Percentiles rank a stretch among this genome's conserved stretches.
These are phyloP conservation scores for Subacronicta megacephala DNA, from an alignment of 2,888 invertebrate species.

Conservation along the genomic window DNA sequence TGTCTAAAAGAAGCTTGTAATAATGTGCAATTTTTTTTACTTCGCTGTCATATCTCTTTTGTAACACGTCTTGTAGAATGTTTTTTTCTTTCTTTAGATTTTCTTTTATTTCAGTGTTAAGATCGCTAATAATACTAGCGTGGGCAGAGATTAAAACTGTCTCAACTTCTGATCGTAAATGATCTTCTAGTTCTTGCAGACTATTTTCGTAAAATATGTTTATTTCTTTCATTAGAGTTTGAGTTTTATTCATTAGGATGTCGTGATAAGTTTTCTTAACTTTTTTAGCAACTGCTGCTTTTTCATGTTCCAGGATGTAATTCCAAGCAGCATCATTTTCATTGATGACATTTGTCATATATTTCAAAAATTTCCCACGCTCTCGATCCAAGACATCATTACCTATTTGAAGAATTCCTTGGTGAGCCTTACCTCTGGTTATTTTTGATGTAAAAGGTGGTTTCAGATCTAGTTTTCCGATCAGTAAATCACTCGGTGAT, in stretches of 20 bases:
- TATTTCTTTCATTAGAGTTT: conserved; percentile 74
- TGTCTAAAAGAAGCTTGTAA: conserved; percentile 75
- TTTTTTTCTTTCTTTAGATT: conserved; percentile 72
- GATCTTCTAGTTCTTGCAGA: conserved; percentile 76
- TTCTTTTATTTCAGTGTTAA: conserved; percentile 73
- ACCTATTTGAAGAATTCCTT: conserved; percentile 81
- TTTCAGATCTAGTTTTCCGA: conserved; percentile 74
- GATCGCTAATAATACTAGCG: conserved; percentile 70
- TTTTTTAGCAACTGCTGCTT: conserved; percentile 64
- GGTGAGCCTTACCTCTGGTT: conserved; percentile 78
- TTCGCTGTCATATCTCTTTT: conserved; percentile 69
- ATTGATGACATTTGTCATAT: conserved; percentile 62
- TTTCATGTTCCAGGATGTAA: conserved; percentile 73
- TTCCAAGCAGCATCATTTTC: conserved; percentile 80
- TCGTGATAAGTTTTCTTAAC: conserved; percentile 69
- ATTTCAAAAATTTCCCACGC: conserved; percentile 63
- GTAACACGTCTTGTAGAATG: conserved; percentile 65
- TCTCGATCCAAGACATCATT: conserved; percentile 71
- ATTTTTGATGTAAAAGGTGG: conserved; percentile 86
- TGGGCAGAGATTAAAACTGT: conserved; percentile 64
- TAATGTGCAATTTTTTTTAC: conserved; percentile 74
- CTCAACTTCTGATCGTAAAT: conserved; percentile 72
- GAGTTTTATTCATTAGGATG: conserved; percentile 73
- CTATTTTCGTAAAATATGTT: conserved; percentile 74
- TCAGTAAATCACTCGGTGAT: conserved; percentile 82